These are phyloP conservation scores for Prochilodus magdalenae DNA, from an alignment of 2,113 vertebrate genomes.

Conservation along the genomic window DNA sequence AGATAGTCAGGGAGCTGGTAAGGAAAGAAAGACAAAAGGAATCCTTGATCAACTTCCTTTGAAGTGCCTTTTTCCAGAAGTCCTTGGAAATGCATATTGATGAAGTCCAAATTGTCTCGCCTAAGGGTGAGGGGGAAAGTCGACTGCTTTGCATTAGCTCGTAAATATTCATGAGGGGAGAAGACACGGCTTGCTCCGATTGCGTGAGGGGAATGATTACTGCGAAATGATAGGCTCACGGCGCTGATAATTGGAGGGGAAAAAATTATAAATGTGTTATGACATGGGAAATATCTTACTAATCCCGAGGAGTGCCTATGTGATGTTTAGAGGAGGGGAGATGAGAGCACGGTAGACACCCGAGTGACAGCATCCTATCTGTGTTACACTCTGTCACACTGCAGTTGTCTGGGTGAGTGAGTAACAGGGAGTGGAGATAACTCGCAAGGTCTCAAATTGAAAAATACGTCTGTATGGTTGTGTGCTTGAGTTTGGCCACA, in stretches of 20 bases:
- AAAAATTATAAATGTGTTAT: conserved; percentile 59
- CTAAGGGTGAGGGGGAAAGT: conserved; percentile 85
- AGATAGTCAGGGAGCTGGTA: conserved; percentile 63
- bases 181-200: conserved; percentile 84
- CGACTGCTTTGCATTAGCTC: conserved; percentile 89
- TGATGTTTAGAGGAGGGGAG: conserved; percentile 23
- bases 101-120: conserved; percentile 98
- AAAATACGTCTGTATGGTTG: too few relatives aligned
- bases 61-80: conserved; percentile 95
- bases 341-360: background rate
- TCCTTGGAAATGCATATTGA: conserved; percentile 98
- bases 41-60: conserved; percentile 96
- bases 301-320: conserved; percentile 32
- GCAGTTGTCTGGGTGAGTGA: background rate
- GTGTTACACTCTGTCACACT: background rate
- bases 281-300: conserved; percentile 61
- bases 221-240: conserved; percentile 84
- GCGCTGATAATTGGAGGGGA: conserved; percentile 82
- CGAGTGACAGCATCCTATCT: background rate
- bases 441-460: background rate
- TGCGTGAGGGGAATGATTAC: conserved; percentile 89
- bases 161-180: conserved; percentile 95
- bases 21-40: conserved; percentile 92
- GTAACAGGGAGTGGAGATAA: background rate
- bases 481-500: too few relatives aligned